Evolutionary conservation across 2,797 vertebrate species (phyloP), one percentile per base, ranked within the genome.

Genomic region (Furcifer pardalis): DNA sequence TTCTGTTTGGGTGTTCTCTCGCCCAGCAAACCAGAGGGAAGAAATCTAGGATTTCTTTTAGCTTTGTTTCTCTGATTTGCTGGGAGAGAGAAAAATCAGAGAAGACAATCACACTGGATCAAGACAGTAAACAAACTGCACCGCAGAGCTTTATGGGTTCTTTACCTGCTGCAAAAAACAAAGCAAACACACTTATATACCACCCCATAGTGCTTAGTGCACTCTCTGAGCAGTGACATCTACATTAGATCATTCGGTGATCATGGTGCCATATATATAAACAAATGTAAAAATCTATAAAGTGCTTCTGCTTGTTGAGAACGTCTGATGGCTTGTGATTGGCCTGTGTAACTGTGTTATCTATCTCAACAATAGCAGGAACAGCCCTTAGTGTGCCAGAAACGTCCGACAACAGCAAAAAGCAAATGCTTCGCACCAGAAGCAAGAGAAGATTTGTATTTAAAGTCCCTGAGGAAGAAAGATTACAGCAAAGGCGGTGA

Each of bases 401-500:
- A 93, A 98, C 97, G 0, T 98, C 97, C 0, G 98, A 99, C 85
- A 97, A 97, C 88, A 99, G 98, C 95, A 98, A 95, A 95, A 99
- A 97, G 94, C 96, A 98, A 95, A 99, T 99, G 98, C 97, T 99
- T 60, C 96, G 98, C 71, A 99, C 98, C 0, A 96, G 98, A 86
- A 99, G 98, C 94, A 99, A 99, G 90, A 96, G 98, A 90, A 98
- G 98, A 93, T 99, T 99, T 12, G 97, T 99, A 21, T 99, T 99
- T 88, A 99, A 98, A 91, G 98, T 99, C 87, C 98, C 98, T 0
- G 98, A 99, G 89, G 98, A 99, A 86, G 98, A 99, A 86, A 74
- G 96, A 79, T 75, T 97, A 17, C 96, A 96, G 30, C 96, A 97
- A 86, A 93, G 97, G 71, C 82, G 96, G 96, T 96, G 76, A 90